These are phyloP conservation scores for Eupithecia insigniata DNA, from an alignment of 2,888 invertebrate genomes.

Conservation along the genomic window DNA sequence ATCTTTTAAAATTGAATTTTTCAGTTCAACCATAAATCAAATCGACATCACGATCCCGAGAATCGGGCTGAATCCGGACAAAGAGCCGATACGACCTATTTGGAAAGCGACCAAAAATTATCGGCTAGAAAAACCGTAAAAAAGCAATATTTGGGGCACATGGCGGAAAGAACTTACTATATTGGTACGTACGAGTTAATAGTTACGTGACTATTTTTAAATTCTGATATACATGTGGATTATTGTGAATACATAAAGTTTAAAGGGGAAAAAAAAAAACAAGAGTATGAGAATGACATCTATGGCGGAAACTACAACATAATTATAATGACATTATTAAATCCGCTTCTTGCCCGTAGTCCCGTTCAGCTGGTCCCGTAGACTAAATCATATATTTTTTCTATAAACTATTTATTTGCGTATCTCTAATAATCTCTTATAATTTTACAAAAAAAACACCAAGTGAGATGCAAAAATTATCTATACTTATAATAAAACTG, in stretches of 20 bases:
- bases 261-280: background rate
- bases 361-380: too few relatives aligned
- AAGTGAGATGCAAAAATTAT: too few relatives aligned
- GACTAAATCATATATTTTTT: too few relatives aligned
- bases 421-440: too few relatives aligned
- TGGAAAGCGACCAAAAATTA: conserved; percentile 47
- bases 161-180: background rate
- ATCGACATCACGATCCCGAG: conserved; percentile 32
- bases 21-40: conserved; percentile 38
- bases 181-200: conserved; percentile 11
- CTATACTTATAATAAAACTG: too few relatives aligned
- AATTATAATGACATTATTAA: too few relatives aligned
- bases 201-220: conserved; percentile 11
- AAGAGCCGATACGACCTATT: conserved; percentile 50
- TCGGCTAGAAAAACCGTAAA: conserved; percentile 30
- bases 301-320: background rate
- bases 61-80: conserved; percentile 39
- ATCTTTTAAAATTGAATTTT: conserved; percentile 6
- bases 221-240: background rate
- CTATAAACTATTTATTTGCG: too few relatives aligned
- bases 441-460: too few relatives aligned
- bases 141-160: conserved; percentile 29
- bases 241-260: background rate
- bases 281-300: background rate
- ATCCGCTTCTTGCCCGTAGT: too few relatives aligned